Evolutionary conservation across 2,113 vertebrate genomes (phyloP).

Genomic region (Cisticola juncidis): DNA sequence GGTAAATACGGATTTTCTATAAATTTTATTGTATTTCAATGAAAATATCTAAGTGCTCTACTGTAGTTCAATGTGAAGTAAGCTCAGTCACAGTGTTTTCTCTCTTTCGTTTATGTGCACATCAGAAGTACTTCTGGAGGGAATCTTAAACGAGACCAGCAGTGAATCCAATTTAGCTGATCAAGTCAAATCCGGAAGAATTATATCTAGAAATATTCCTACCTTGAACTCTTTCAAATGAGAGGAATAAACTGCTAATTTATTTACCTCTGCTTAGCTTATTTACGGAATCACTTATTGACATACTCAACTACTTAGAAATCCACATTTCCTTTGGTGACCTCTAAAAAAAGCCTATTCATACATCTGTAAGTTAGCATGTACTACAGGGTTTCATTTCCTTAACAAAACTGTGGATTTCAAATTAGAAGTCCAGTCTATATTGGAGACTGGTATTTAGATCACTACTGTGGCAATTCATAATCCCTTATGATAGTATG

Average conservation of each 20-base stretch:
- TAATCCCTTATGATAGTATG: background rate
- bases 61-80: background rate
- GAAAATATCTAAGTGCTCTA: background rate
- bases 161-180: conserved; percentile 1
- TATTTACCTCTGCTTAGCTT: background rate
- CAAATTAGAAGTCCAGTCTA: background rate
- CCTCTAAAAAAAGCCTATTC: background rate
- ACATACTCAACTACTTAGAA: background rate
- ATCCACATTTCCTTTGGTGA: background rate
- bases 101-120: background rate
- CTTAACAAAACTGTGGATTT: background rate
- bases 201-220: background rate
- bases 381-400: background rate
- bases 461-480: background rate
- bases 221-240: background rate
- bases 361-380: background rate
- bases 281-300: no score
- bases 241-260: background rate
- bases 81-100: background rate
- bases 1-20: background rate
- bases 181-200: background rate
- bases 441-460: background rate
- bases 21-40: background rate
- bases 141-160: background rate
- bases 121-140: background rate